Percentiles rank a stretch among this genome's conserved stretches.
Conservation (phyloP, 2,113 vertebrate genomes). For the Lophura nycthemera region DNA sequence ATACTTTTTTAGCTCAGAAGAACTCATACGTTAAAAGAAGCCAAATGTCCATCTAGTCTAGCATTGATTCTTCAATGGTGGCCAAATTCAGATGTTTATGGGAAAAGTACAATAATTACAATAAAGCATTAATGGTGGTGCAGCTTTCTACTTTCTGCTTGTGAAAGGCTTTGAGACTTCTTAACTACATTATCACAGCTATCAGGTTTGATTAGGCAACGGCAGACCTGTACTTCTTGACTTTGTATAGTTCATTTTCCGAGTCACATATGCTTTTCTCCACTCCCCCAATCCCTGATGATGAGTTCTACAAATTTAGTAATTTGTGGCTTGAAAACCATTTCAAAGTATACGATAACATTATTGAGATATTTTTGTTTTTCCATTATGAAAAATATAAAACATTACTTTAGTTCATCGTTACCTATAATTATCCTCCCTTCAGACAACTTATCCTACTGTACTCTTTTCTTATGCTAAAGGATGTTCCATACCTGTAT, state of each 20-base stretch:
- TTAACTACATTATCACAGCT: neutral
- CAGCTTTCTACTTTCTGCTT: neutral
- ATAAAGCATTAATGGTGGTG: neutral
- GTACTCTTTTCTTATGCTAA: neutral
- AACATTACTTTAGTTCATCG: neutral
- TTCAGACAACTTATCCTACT: neutral
- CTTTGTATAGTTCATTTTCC: neutral
- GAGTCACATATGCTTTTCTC: neutral
- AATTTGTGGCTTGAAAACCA: neutral
- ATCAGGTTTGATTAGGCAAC: neutral
- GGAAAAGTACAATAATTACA: neutral
- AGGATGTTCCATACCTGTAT: neutral
- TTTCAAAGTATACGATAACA: neutral
- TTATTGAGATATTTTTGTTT: neutral
- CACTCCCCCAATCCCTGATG: neutral
- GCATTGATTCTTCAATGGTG: neutral
- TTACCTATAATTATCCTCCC: neutral
- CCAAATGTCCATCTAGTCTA: neutral
- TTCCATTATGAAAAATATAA: neutral
- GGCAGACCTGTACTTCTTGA: neutral
- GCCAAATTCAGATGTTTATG: neutral
- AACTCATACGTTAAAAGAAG: neutral
- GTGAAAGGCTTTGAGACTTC: neutral
- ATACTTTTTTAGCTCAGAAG: neutral
- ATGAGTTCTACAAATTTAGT: neutral